These are phyloP conservation scores for Ostrea denselamellosa DNA, from an alignment of 1,140 invertebrate species.

Conservation along the genomic window DNA sequence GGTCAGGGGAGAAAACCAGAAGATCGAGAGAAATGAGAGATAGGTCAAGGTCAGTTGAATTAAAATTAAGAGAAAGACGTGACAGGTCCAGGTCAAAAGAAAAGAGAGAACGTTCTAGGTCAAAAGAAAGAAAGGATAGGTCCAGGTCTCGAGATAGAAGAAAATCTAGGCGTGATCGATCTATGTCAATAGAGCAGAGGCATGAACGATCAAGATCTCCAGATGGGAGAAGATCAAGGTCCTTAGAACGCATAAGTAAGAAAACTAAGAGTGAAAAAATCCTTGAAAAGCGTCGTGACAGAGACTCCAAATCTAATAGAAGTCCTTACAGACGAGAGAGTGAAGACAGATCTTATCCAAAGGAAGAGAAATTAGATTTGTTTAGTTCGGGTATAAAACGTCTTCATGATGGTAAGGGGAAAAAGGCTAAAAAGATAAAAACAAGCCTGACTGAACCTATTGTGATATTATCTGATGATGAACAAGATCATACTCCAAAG, in stretches of 20 bases:
- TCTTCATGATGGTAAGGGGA: constrained; percentile 36
- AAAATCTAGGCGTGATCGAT: constrained; percentile 46
- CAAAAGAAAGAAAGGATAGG: constrained; percentile 71
- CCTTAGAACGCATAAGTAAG: constrained; percentile 71
- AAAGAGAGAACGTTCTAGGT: constrained; percentile 50
- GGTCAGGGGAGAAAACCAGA: constrained; percentile 52
- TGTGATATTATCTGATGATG: constrained; percentile 40
- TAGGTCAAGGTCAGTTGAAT: constrained; percentile 49
- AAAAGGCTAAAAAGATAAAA: constrained; percentile 33
- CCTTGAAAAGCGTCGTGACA: constrained; percentile 56
- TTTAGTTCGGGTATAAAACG: constrained; percentile 49
- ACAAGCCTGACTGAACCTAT: constrained; percentile 8
- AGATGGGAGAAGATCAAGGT: constrained; percentile 55
- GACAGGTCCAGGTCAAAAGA: constrained; percentile 54
- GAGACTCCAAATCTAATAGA: constrained; percentile 64
- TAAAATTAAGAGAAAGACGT: constrained; percentile 45
- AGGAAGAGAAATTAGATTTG: constrained; percentile 46
- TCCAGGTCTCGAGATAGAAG: constrained; percentile 47
- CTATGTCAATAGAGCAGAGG: constrained; percentile 70
- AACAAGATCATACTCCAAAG: not conserved
- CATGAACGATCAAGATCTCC: constrained; percentile 4
- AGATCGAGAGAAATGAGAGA: constrained; percentile 59
- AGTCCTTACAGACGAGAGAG: constrained; percentile 13
- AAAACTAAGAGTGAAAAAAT: constrained; percentile 52
- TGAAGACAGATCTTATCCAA: constrained; percentile 43